Evolutionary conservation across 92 coral and sea anemone species (phyloP).

Genomic region (Parazoanthus swiftii): DNA sequence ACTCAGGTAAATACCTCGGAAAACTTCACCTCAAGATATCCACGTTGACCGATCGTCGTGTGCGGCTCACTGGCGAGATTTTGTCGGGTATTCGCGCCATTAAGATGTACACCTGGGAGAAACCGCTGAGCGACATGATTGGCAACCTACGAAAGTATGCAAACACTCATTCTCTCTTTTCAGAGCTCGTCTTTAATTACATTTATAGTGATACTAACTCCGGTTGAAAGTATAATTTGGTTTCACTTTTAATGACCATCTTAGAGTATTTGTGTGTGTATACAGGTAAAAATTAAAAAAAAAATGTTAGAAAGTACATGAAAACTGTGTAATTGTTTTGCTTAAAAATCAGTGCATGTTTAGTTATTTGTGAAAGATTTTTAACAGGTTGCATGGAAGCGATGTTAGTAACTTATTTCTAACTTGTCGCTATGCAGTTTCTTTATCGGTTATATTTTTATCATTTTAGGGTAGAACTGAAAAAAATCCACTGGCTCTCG

Average conservation of each 20-base stretch:
- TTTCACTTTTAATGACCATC: neutral
- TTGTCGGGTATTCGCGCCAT: slow-evolving; percentile 32
- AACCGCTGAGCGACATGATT: slow-evolving; percentile 32
- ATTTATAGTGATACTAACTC: neutral
- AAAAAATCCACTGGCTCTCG: slow-evolving; percentile 33
- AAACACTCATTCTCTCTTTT: neutral
- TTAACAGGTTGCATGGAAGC: neutral
- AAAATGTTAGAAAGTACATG: no score
- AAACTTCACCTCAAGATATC: slow-evolving; percentile 35
- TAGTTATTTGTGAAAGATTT: neutral
- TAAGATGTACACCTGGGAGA: slow-evolving; percentile 30
- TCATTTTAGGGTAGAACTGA: slow-evolving; percentile 31
- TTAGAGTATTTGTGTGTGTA: neutral
- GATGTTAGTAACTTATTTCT: no score
- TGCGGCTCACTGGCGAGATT: slow-evolving; percentile 30
- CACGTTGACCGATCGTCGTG: slow-evolving; percentile 28
- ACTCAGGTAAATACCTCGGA: slow-evolving; percentile 22
- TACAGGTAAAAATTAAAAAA: no score
- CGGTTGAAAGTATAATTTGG: neutral
- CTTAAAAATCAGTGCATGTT: neutral
- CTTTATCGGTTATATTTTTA: neutral
- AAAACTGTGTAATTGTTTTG: no score
- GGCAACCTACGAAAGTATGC: slow-evolving; percentile 24
- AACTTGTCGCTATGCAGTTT: neutral
- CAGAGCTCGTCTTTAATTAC: neutral